These are phyloP conservation scores for Drosophila erecta DNA, from an alignment of 1,140 invertebrate genomes.

Conservation along the genomic window DNA sequence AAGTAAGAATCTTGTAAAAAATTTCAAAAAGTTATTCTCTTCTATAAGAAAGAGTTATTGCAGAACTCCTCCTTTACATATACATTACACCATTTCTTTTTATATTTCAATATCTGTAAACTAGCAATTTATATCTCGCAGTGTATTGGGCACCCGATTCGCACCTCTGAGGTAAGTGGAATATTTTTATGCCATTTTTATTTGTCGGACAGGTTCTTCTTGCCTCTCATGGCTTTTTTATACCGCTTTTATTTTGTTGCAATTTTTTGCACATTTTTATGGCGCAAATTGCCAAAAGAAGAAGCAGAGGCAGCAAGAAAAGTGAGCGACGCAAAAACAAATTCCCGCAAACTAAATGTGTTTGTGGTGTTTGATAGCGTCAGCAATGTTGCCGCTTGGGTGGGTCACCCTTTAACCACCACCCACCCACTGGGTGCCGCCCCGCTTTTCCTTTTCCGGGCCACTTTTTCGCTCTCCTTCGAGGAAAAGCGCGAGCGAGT, in stretches of 20 bases:
- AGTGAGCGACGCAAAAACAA: constrained; percentile 54
- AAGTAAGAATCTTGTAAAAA: too few relatives aligned
- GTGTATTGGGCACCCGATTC: neutral
- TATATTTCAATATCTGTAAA: too few relatives aligned
- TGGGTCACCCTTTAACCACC: neutral
- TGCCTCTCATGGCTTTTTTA: constrained; percentile 14
- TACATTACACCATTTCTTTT: too few relatives aligned
- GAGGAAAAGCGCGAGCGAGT: constrained; percentile 18
- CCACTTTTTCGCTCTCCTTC: constrained; percentile 10
- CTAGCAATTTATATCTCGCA: neutral
- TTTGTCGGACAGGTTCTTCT: constrained; percentile 25
- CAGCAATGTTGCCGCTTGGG: constrained; percentile 29
- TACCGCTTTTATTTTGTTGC: constrained; percentile 15
- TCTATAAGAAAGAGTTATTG: too few relatives aligned
- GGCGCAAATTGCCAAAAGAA: constrained; percentile 16
- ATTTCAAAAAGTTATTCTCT: too few relatives aligned
- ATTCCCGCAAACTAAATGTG: constrained; percentile 75
- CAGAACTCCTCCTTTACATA: too few relatives aligned
- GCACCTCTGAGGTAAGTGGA: constrained; percentile 38
- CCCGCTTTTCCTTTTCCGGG: neutral
- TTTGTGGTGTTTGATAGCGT: constrained; percentile 68
- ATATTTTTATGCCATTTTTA: constrained; percentile 57
- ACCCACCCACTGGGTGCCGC: neutral
- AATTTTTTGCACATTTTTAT: constrained; percentile 58
- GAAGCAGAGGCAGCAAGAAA: neutral